Percentiles rank a stretch among this genome's conserved stretches.
These are phyloP conservation scores for Hystrix brachyura DNA, from an alignment of 2,113 vertebrate species.

Conservation along the genomic window DNA sequence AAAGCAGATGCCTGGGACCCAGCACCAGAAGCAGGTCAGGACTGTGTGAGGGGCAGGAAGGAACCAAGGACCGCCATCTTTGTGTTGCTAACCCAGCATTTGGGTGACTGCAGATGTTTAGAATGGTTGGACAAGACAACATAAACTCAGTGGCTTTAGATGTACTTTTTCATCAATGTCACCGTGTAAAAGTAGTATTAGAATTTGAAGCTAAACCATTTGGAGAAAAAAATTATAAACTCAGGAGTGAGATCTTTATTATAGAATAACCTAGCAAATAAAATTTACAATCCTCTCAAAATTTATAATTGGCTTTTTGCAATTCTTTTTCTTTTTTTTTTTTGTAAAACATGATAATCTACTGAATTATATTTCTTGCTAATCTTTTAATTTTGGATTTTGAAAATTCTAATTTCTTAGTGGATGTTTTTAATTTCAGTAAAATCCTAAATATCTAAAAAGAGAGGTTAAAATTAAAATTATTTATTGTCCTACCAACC, in stretches of 20 bases:
- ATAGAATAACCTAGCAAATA: not conserved
- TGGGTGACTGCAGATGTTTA: not conserved
- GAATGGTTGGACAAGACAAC: not conserved
- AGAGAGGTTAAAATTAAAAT: not conserved
- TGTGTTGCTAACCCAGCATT: not conserved
- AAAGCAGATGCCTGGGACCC: not conserved
- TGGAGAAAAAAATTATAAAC: not conserved
- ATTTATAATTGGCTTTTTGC: not conserved
- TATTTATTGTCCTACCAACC: not conserved
- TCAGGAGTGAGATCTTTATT: slow-evolving; percentile 15
- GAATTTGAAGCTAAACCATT: not conserved
- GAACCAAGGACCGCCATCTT: not conserved
- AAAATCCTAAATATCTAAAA: not conserved
- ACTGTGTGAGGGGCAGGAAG: not conserved
- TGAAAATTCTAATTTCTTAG: not conserved
- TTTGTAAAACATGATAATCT: not conserved
- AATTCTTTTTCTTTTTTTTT: not conserved
- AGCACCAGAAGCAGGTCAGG: too few species aligned
- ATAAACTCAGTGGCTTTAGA: not conserved
- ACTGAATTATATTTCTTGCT: not conserved
- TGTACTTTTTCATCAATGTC: not conserved
- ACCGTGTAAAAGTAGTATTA: not conserved
- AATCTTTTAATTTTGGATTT: not conserved
- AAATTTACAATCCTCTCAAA: not conserved
- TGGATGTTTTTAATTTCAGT: not conserved